These are phyloP conservation scores for Linurgus olivaceus DNA, from an alignment of 2,797 vertebrate genomes.

Conservation along the genomic window DNA sequence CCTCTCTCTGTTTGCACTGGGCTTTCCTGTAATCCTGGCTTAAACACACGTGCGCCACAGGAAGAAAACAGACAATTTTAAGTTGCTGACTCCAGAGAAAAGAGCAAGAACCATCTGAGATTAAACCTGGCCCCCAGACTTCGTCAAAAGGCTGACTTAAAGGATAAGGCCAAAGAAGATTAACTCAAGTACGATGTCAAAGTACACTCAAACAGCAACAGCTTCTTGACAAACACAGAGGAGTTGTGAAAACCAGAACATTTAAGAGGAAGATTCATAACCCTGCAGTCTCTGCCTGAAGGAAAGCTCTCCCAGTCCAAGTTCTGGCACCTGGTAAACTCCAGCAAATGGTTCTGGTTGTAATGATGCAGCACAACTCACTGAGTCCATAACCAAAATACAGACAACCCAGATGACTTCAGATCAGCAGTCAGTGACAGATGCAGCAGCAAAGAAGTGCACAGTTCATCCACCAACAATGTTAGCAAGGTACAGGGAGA, in stretches of 20 bases:
- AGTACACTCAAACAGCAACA: slow-evolving; percentile 36
- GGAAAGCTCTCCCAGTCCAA: background rate
- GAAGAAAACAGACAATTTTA: slow-evolving; percentile 27
- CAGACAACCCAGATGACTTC: background rate
- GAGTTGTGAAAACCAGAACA: background rate
- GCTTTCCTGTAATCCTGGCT: slow-evolving; percentile 21
- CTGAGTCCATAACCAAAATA: background rate
- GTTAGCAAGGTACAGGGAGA: background rate
- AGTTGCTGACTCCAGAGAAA: slow-evolving; percentile 28
- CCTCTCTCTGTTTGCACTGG: background rate
- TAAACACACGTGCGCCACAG: background rate
- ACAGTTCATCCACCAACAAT: background rate
- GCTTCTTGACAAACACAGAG: slow-evolving; percentile 33
- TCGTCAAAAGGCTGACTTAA: slow-evolving; percentile 2
- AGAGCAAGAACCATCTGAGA: background rate
- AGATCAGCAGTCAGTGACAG: background rate
- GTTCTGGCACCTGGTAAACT: background rate
- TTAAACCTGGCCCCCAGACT: slow-evolving; percentile 12
- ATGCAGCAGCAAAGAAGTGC: accelerated
- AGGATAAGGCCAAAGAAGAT: slow-evolving; percentile 1
- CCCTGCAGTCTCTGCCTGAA: background rate
- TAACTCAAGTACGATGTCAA: slow-evolving; percentile 37
- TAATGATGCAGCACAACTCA: background rate
- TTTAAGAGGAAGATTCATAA: background rate
- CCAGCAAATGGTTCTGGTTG: background rate